phyloP scores from a whole-genome alignment of 2,888 invertebrate species.

The Drosophila dives region DNA sequence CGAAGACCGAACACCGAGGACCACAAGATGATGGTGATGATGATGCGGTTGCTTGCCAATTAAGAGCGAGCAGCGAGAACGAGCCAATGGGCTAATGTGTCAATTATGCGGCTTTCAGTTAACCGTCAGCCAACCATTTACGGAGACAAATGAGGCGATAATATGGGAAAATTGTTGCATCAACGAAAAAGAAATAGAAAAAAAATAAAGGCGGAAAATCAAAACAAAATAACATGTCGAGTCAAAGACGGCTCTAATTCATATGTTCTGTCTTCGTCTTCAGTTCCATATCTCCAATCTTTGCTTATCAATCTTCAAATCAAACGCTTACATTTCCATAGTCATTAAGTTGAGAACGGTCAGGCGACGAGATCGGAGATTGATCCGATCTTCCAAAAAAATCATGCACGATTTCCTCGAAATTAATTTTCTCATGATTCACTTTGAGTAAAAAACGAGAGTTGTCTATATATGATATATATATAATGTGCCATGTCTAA shows the following conservation, averaged over 20 bases:
- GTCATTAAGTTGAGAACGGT: slow-evolving; percentile 67
- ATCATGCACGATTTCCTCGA: slow-evolving; percentile 71
- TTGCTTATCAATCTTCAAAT: slow-evolving; percentile 49
- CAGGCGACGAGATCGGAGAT: slow-evolving; percentile 43
- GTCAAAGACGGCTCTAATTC: slow-evolving; percentile 49
- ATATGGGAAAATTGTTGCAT: slow-evolving; percentile 57
- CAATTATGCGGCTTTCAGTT: slow-evolving; percentile 74
- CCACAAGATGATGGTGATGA: slow-evolving; percentile 34
- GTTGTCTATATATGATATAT: slow-evolving; percentile 5
- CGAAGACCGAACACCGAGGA: slow-evolving; percentile 19
- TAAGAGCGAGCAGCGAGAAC: slow-evolving; percentile 39
- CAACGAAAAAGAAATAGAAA: neutral
- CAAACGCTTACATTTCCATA: slow-evolving; percentile 62
- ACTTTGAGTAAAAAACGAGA: slow-evolving; percentile 46
- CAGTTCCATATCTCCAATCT: slow-evolving; percentile 28
- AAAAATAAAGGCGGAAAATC: neutral
- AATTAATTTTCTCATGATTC: slow-evolving; percentile 74
- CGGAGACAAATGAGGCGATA: slow-evolving; percentile 66
- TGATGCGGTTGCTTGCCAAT: slow-evolving; percentile 42
- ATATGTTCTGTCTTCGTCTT: slow-evolving; percentile 31
- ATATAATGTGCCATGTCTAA: slow-evolving; percentile 47
- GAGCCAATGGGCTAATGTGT: slow-evolving; percentile 74
- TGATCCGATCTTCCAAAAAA: slow-evolving; percentile 64
- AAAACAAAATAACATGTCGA: slow-evolving; percentile 16
- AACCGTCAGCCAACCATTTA: slow-evolving; percentile 18